These are phyloP conservation scores for Blastobasis adustella DNA, from an alignment of 2,888 invertebrate genomes.

Conservation along the genomic window DNA sequence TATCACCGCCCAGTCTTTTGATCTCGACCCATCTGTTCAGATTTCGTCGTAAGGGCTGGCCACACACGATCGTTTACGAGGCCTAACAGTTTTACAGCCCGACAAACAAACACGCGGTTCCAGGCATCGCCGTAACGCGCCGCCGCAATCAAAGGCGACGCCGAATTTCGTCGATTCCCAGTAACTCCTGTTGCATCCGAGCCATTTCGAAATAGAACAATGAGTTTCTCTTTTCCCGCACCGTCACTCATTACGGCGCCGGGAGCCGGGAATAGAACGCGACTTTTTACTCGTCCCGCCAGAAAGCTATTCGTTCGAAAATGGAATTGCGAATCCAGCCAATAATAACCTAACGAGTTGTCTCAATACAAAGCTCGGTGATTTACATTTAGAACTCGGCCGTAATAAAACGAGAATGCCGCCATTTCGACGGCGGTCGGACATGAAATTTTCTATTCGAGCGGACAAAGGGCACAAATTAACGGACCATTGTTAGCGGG, in stretches of 20 bases:
- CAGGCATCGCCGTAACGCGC: conserved; percentile 55
- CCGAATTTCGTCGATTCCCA: conserved; percentile 53
- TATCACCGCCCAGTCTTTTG: conserved; percentile 62
- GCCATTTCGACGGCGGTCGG: conserved; percentile 48
- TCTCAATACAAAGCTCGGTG: conserved; percentile 52
- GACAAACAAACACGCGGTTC: conserved; percentile 71
- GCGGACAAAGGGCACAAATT: conserved; percentile 68
- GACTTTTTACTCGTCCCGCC: neutral
- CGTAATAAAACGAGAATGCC: conserved; percentile 56
- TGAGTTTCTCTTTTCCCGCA: conserved; percentile 19
- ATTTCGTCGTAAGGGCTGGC: conserved; percentile 73
- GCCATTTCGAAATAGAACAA: conserved; percentile 30
- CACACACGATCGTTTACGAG: conserved; percentile 72
- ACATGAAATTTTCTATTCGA: conserved; percentile 70
- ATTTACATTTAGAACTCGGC: conserved; percentile 60
- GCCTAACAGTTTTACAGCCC: conserved; percentile 66
- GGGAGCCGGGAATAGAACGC: neutral
- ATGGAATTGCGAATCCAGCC: conserved; percentile 20
- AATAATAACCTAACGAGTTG: conserved; percentile 31
- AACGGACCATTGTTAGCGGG: conserved; percentile 60
- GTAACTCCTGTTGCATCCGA: conserved; percentile 30
- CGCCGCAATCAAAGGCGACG: conserved; percentile 61
- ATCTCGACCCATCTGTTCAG: conserved; percentile 68
- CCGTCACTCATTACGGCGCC: conserved; percentile 7
- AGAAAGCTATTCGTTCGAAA: neutral